Base-by-base conservation (phyloP, 2,797 vertebrate genomes). In the Miichthys miiuy region DNA sequence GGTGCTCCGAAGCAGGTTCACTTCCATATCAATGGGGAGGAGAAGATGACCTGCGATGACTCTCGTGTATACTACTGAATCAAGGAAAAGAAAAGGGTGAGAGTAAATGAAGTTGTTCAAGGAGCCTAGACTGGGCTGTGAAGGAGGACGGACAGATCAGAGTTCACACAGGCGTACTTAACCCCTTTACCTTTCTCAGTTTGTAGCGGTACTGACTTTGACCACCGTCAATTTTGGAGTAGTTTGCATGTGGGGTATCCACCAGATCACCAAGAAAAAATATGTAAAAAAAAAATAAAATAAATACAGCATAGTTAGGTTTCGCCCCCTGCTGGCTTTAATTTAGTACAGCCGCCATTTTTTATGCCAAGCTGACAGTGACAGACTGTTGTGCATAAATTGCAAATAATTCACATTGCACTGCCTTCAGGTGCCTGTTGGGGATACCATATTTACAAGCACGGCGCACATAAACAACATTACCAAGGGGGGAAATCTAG, bases 11-110 rank as follows among this genome's bases (percentile, higher is more conserved):
- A 83, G 58, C 80, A 82, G 79, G 75, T 77, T 90, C 41, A 38
- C 54, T 62, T 58, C 52, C 38, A 20, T 61, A 50, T n/a, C 82
- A 71, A 74, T 60, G n/a, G 76, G 80, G 83, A 87, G 72, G 82
- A 79, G 80, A 83, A 25, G 52, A 61, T 91, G 89, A 89, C 81
- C 80, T 79, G 64, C 60, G 27, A 10, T 55, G 82, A 77, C 82
- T 90, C 63, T 85, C 48, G 55, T 21, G 62, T 83, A 51, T 66
- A 56, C 68, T 66, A 56, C 68, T 76, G 74, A 81, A 70, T 58
- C 25, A 7, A 66, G 75, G 52, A 78, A 38, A 38, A 74, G 76
- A 80, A 64, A 65, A 13, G 68, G 34, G n/a, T 55, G 44, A 70
- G 83, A 81, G 66, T 70, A 69, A 87, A 82, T 78, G 64, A 54